Conservation (phyloP, 1,140 invertebrate species). For the Gonatopus flavifemur region DNA sequence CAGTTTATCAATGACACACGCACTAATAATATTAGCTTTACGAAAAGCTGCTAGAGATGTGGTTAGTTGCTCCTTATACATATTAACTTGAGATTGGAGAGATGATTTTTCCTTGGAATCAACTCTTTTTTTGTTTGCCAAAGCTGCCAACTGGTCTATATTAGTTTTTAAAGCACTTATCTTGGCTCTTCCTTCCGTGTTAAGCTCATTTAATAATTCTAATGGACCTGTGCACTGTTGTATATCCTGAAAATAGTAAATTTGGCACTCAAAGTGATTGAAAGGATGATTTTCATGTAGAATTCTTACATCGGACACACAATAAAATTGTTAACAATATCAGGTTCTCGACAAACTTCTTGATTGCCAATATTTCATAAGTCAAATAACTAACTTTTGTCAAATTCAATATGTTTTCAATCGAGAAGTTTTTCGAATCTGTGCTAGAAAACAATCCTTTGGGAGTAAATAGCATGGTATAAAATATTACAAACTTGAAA, state of each 20-base stretch:
- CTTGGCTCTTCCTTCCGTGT: constrained; percentile 70
- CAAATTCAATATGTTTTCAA: too few relatives aligned
- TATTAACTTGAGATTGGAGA: constrained; percentile 66
- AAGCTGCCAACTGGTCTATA: constrained; percentile 67
- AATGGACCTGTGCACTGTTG: constrained; percentile 68
- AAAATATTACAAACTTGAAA: too few relatives aligned
- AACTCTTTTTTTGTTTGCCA: constrained; percentile 64
- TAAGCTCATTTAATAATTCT: constrained; percentile 69
- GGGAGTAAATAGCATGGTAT: too few relatives aligned
- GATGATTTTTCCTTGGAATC: constrained; percentile 66
- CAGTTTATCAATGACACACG: constrained; percentile 74
- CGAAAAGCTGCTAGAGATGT: constrained; percentile 74
- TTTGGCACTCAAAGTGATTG: background rate
- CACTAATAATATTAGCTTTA: constrained; percentile 74
- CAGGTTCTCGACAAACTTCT: too few relatives aligned
- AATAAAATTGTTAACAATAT: constrained; percentile 11
- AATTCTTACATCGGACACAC: constrained; percentile 3
- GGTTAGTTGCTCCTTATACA: constrained; percentile 69
- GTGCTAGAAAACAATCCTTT: too few relatives aligned
- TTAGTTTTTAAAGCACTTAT: constrained; percentile 67
- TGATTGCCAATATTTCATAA: too few relatives aligned
- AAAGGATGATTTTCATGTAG: background rate
- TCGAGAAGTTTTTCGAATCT: too few relatives aligned
- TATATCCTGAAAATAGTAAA: constrained; percentile 61
- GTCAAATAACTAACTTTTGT: too few relatives aligned